These are phyloP conservation scores for Kuschelorhynchus macadamiae DNA, from an alignment of 2,888 invertebrate genomes.

Conservation along the genomic window DNA sequence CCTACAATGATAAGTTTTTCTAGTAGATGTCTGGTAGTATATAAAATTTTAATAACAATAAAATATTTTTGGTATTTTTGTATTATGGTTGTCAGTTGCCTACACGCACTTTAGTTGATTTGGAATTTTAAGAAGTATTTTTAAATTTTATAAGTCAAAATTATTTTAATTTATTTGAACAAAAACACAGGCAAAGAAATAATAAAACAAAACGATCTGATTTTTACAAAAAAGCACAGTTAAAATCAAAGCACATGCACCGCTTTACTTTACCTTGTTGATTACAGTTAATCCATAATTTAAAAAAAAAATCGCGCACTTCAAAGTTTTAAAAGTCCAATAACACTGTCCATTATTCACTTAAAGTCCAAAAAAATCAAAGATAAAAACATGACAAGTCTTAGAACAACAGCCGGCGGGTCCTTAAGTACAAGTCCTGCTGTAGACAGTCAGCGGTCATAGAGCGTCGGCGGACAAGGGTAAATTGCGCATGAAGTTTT, in stretches of 20 bases:
- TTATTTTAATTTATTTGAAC: no score
- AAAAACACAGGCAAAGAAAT: background rate
- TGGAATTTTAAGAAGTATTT: no score
- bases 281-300: constrained; percentile 38
- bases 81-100: no score
- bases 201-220: constrained; percentile 19
- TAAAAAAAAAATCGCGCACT: constrained; percentile 27
- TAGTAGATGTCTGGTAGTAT: no score
- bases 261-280: constrained; percentile 23
- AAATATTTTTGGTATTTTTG: no score
- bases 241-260: constrained; percentile 22
- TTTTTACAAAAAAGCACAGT: constrained; percentile 9
- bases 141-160: no score
- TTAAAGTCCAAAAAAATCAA: constrained; percentile 21
- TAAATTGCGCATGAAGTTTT: constrained; percentile 36
- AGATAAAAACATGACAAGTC: constrained; percentile 32
- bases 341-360: constrained; percentile 22
- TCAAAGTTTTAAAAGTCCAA: constrained; percentile 29
- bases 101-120: no score
- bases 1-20: no score
- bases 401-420: constrained; percentile 26
- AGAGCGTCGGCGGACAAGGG: constrained; percentile 32
- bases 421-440: constrained; percentile 31
- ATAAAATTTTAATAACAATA: no score
- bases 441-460: constrained; percentile 14